Base-by-base conservation (phyloP, 30 jellyfish, hydroid and myxozoan genomes). In the Pseudorhiza aurosa region DNA sequence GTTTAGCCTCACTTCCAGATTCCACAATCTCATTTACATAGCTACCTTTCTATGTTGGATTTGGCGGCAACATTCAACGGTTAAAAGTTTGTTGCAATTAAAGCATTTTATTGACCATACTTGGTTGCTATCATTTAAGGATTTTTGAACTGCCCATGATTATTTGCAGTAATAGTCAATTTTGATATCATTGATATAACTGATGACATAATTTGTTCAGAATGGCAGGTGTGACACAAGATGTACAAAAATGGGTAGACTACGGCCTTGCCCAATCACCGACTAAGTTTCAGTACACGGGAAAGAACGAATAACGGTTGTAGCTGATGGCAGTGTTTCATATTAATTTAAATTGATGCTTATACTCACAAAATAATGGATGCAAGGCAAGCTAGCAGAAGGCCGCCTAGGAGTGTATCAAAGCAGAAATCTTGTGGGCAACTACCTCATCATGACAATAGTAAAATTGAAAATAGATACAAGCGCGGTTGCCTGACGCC, bases 351-450 rank as follows among this genome's bases (percentile, higher is more conserved):
- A 53, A 53, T 15, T 53, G 37, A n/a, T 6, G 5, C 24, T 6
- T 19, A n/a, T 1, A 8, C 7, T 2, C 60, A 4, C 2, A 21
- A 43, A 45, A 30, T 24, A 49, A 68, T 68, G 65, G 65, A 68
- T 1, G 45, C 55, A 14, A 8, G 55, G 7, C 9, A 62, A 1
- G 30, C 53, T 25, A 53, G 44, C 0, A 72, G 35, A 19, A 72
- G 31, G 46, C 86, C 86, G 22, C 86, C 86, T 8, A 49, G 65
- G 55, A 72, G 42, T 51, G 32, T 72, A 24, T 72, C 86, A 18
- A 72, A 72, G 45, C 86, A 72, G 64, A 72, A 72, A 37, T 72
- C 86, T 25, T 72, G 86, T 72, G 86, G 86, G 7, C 51, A 49
- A 0, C 19, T 72, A 3, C 64, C 55, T 21, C 85, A 72, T 35